A percentile compares a stretch with the other conserved stretches of the same genome.
These are phyloP conservation scores for Dermolepida albohirtum DNA, from an alignment of 2,888 invertebrate genomes.

Conservation along the genomic window DNA sequence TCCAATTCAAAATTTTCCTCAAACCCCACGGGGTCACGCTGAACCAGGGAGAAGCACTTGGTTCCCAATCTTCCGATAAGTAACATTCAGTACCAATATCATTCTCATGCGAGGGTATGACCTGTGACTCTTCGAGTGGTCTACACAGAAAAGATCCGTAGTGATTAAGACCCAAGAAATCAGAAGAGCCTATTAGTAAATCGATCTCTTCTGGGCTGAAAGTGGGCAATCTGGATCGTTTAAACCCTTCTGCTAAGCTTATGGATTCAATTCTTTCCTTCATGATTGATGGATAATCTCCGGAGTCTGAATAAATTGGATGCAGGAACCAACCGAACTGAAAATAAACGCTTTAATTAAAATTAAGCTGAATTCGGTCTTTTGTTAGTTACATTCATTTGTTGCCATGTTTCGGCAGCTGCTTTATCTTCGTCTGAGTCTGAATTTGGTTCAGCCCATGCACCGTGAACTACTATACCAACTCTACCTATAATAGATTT, in stretches of 20 bases:
- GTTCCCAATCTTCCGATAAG: conserved; percentile 19
- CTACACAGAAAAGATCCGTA: conserved; percentile 67
- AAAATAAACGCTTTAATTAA: not conserved
- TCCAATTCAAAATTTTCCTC: conserved; percentile 72
- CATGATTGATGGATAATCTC: conserved; percentile 77
- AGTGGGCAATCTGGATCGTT: conserved; percentile 71
- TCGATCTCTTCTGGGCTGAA: conserved; percentile 72
- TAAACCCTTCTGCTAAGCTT: conserved; percentile 70
- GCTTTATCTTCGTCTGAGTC: not conserved
- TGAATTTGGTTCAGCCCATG: conserved; percentile 11
- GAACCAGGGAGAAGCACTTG: conserved; percentile 14
- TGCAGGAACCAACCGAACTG: conserved; percentile 76
- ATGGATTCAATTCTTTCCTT: conserved; percentile 68
- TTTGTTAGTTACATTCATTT: conserved; percentile 3
- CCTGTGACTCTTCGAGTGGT: too few relatives aligned
- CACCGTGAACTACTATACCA: conserved; percentile 16
- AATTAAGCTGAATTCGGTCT: not conserved
- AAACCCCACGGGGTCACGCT: conserved; percentile 74
- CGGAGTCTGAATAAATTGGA: conserved; percentile 72
- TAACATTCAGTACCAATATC: conserved; percentile 2
- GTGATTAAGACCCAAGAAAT: conserved; percentile 81
- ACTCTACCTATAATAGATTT: conserved; percentile 11
- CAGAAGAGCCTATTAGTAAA: conserved; percentile 71
- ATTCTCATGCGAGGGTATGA: conserved; percentile 65
- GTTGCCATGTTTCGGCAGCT: not conserved